Conservation (phyloP, 1,140 invertebrate genomes). For the Cotesia vestalis region DNA sequence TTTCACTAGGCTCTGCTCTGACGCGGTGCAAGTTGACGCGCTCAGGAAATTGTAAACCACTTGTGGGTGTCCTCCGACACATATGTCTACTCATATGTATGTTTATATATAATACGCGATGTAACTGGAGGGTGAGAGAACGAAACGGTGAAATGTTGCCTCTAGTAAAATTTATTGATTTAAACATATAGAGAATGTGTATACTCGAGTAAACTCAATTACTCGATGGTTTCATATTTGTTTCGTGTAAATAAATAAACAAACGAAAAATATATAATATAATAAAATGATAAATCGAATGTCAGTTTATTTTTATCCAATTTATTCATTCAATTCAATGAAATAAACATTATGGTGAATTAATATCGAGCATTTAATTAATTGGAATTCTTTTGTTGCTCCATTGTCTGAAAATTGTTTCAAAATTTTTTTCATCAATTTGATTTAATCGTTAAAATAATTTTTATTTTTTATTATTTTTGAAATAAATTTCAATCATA, state of each 20-base stretch:
- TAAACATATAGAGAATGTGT: neutral
- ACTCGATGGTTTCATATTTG: slow-evolving; percentile 3
- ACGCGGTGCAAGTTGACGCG: neutral
- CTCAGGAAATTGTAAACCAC: slow-evolving; percentile 1
- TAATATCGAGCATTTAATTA: too few species aligned
- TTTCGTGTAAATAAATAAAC: neutral
- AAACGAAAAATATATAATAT: neutral
- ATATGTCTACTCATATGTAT: neutral
- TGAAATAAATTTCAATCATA: too few species aligned
- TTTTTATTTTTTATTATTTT: too few species aligned
- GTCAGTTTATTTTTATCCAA: neutral
- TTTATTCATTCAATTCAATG: neutral
- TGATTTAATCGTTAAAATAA: too few species aligned
- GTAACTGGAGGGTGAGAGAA: neutral
- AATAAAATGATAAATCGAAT: neutral
- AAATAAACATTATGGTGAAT: too few species aligned
- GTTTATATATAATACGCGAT: too few species aligned
- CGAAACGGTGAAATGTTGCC: neutral
- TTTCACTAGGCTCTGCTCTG: neutral
- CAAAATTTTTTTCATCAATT: too few species aligned
- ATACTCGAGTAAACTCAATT: neutral
- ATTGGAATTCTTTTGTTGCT: too few species aligned
- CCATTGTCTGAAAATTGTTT: too few species aligned
- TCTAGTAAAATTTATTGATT: slow-evolving; percentile 6
- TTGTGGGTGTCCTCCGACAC: slow-evolving; percentile 2